Conservation (phyloP, 2,888 invertebrate species). For the Teleiodes luculella region DNA sequence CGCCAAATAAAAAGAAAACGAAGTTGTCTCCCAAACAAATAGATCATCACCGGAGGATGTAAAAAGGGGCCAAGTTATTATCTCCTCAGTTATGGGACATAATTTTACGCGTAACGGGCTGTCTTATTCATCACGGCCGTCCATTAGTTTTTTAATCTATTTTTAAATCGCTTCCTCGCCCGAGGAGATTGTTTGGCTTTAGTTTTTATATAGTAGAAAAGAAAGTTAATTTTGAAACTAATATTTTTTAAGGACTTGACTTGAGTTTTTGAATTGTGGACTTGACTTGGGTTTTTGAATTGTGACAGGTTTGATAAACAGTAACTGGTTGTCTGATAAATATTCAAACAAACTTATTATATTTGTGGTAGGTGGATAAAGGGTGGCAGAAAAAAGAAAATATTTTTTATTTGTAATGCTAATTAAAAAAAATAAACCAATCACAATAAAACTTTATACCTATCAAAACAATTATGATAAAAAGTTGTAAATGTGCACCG, state of each 20-base stretch:
- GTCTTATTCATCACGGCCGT: constrained; percentile 28
- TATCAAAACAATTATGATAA: no score
- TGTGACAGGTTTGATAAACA: constrained; percentile 3
- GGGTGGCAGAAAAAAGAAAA: no score
- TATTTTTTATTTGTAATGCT: no score
- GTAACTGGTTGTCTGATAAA: no score
- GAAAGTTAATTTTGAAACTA: constrained; percentile 4
- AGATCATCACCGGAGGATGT: constrained; percentile 22
- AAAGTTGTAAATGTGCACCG: no score
- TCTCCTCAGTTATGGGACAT: constrained; percentile 26
- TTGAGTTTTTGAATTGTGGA: constrained; percentile 2
- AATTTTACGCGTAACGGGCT: constrained; percentile 33
- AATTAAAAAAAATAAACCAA: no score
- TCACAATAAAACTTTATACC: no score
- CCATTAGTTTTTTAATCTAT: constrained; percentile 34
- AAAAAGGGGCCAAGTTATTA: constrained; percentile 17
- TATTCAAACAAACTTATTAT: no score
- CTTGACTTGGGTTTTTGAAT: neutral
- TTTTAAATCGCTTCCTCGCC: constrained; percentile 30
- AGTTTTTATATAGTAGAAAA: constrained; percentile 11
- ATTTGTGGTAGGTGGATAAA: no score
- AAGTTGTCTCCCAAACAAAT: constrained; percentile 22
- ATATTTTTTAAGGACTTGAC: neutral
- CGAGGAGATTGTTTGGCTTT: constrained; percentile 14
- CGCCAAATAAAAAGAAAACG: neutral